These are phyloP conservation scores for Pollicipes pollicipes DNA, from an alignment of 1,140 invertebrate species.

Conservation along the genomic window DNA sequence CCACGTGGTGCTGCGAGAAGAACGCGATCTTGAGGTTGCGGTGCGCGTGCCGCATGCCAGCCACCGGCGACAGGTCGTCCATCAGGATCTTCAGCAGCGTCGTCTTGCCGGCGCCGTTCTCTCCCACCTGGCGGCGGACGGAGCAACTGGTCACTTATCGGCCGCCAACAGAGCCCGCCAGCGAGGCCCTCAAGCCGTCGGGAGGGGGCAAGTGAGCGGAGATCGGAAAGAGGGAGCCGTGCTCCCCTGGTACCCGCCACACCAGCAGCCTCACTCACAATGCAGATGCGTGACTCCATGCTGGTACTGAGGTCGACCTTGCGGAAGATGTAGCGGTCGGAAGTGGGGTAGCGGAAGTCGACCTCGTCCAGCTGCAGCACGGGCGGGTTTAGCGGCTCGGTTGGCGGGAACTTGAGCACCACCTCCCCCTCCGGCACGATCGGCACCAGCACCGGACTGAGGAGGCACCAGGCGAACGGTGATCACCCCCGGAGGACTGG, in stretches of 20 bases:
- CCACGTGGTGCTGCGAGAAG: constrained; percentile 98
- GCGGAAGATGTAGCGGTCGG: constrained; percentile 49
- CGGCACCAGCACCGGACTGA: constrained; percentile 79
- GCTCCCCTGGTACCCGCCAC: too few relatives aligned
- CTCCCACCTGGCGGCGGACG: constrained; percentile 31
- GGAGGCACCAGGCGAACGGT: constrained; percentile 23
- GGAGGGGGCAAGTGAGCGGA: too few relatives aligned
- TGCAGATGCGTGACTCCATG: constrained; percentile 90
- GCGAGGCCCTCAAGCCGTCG: too few relatives aligned
- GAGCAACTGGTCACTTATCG: too few relatives aligned
- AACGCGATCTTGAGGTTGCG: constrained; percentile 91
- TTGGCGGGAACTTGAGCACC: constrained; percentile 79
- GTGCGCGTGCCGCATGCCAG: constrained; percentile 65
- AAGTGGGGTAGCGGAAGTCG: constrained; percentile 58
- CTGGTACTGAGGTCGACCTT: constrained; percentile 78
- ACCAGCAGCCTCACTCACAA: constrained; percentile 44
- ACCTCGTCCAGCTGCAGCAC: constrained; percentile 91
- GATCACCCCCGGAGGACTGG: too few relatives aligned
- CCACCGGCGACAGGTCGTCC: constrained; percentile 64
- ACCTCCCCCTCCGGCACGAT: constrained; percentile 88
- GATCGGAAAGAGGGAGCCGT: too few relatives aligned
- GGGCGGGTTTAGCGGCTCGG: constrained; percentile 74
- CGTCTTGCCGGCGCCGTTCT: constrained; percentile 93
- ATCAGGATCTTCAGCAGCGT: constrained; percentile 90
- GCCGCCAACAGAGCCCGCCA: too few relatives aligned